These are phyloP conservation scores for Puntigrus tetrazona DNA, from an alignment of 2,113 vertebrate genomes.

Conservation along the genomic window DNA sequence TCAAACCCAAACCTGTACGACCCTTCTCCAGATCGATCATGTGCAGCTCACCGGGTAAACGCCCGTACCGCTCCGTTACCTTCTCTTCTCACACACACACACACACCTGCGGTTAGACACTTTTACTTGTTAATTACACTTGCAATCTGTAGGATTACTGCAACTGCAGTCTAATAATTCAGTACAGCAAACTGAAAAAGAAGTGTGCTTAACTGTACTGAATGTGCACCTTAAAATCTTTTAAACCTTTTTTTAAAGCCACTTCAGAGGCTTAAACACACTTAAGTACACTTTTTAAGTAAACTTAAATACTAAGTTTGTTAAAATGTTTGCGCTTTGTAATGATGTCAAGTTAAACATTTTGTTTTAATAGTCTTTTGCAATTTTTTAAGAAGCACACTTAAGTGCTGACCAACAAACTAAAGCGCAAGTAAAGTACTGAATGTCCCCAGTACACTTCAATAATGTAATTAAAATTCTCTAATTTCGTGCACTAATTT, in stretches of 20 bases:
- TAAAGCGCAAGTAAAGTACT: neutral
- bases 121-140: neutral
- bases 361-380: neutral
- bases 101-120: neutral
- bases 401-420: neutral
- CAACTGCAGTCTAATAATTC: neutral
- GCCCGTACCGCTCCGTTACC: conserved; percentile 85
- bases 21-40: conserved; percentile 96
- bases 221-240: neutral
- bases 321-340: neutral
- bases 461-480: too few species aligned
- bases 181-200: neutral
- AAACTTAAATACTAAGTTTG: neutral
- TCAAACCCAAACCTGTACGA: conserved; percentile 90
- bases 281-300: neutral
- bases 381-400: neutral
- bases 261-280: neutral
- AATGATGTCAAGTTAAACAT: neutral
- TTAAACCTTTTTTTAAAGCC: neutral
- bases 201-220: neutral
- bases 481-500: too few species aligned
- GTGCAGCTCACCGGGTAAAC: conserved; percentile 84
- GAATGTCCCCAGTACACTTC: too few species aligned
- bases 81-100: conserved; percentile 74
- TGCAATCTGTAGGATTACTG: neutral